These are phyloP conservation scores for Rutilus rutilus DNA, from an alignment of 2,113 vertebrate genomes.

Conservation along the genomic window DNA sequence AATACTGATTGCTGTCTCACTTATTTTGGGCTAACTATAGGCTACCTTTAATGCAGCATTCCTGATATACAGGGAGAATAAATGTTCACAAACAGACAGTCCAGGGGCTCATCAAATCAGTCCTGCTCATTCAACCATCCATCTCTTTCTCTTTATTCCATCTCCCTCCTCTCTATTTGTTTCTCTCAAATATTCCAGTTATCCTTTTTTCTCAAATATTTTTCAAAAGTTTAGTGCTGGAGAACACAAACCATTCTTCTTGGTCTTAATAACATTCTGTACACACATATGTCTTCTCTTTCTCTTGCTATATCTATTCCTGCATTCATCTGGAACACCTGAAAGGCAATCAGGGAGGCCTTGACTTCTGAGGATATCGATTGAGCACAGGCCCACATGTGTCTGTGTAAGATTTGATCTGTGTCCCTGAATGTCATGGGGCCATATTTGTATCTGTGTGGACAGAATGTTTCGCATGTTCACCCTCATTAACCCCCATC, in stretches of 20 bases:
- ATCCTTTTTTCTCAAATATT: background rate
- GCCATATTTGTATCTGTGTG: background rate
- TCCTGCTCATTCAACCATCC: slow-evolving; percentile 20
- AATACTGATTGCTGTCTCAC: background rate
- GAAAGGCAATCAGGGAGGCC: slow-evolving; percentile 42
- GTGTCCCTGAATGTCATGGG: background rate
- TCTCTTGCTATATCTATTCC: background rate
- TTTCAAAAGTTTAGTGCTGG: background rate
- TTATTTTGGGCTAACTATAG: background rate
- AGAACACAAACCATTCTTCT: background rate
- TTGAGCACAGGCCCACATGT: background rate
- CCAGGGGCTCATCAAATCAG: background rate
- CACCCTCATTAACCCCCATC: background rate
- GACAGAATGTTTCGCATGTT: background rate
- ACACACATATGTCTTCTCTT: background rate
- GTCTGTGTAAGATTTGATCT: slow-evolving; percentile 20
- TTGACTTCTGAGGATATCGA: slow-evolving; percentile 16
- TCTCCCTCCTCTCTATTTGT: slow-evolving; percentile 1
- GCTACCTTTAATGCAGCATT: background rate
- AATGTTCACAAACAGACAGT: background rate
- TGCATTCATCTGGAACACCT: background rate
- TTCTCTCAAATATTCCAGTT: slow-evolving; percentile 2
- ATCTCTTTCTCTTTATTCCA: slow-evolving; percentile 21
- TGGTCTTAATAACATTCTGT: background rate
- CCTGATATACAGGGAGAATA: background rate